phyloP scores from a whole-genome alignment of 2,113 vertebrate species.

The Tauraco erythrolophus region DNA sequence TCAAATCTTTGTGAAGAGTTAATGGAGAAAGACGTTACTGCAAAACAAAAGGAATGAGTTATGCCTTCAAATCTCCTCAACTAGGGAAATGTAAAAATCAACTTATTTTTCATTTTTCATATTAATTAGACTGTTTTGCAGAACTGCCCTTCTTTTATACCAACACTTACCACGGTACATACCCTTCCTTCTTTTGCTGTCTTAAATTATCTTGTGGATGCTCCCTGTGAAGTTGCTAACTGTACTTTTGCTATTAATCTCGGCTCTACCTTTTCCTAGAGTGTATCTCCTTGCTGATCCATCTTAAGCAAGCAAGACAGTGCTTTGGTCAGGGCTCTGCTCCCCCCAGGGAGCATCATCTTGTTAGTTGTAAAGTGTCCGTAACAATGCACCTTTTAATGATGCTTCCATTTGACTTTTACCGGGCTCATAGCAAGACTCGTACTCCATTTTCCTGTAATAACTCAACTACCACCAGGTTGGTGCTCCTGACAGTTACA shows the following conservation, averaged over 20 bases:
- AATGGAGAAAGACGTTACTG: background rate
- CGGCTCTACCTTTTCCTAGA: background rate
- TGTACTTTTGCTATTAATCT: conserved; percentile 5
- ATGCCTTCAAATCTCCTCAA: background rate
- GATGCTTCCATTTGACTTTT: conserved; percentile 20
- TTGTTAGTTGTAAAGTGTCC: background rate
- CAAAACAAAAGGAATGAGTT: background rate
- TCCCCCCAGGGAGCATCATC: background rate
- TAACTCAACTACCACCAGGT: conserved; percentile 42
- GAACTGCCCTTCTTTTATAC: background rate
- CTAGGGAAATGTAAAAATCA: conserved; percentile 18
- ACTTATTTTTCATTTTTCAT: background rate
- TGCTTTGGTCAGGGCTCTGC: background rate
- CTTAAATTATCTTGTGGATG: background rate
- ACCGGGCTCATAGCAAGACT: background rate
- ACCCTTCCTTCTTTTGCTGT: background rate
- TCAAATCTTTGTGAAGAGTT: background rate
- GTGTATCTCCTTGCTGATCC: background rate
- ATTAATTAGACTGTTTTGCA: background rate
- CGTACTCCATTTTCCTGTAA: conserved; percentile 49
- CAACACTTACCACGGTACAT: background rate
- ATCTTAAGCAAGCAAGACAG: background rate
- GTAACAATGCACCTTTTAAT: conserved; percentile 27
- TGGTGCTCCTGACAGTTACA: conserved; percentile 39
- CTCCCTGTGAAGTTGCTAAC: background rate